phyloP scores from a whole-genome alignment of 2,888 invertebrate species.

The Trissolcus japonicus region DNA sequence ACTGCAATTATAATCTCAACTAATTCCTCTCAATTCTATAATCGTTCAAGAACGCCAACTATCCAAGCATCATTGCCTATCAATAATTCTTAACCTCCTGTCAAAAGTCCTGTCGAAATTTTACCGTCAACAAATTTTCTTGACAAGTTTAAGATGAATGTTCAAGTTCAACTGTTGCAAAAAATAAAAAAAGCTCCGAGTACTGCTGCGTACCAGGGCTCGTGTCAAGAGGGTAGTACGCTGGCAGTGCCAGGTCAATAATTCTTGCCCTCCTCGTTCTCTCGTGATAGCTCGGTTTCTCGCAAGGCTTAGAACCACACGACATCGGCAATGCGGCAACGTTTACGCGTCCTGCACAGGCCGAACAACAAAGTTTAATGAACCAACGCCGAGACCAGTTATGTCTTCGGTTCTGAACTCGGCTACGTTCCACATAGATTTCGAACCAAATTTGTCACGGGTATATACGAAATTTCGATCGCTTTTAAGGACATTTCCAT shows the following conservation, averaged over 20 bases:
- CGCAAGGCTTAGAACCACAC: slow-evolving; percentile 60
- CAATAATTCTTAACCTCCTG: too few relatives aligned
- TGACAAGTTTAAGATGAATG: too few relatives aligned
- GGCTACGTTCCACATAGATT: too few relatives aligned
- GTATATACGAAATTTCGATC: too few relatives aligned
- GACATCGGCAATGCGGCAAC: slow-evolving; percentile 72
- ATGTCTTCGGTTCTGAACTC: background rate
- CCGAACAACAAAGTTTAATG: slow-evolving; percentile 44
- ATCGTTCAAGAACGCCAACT: too few relatives aligned
- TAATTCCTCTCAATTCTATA: too few relatives aligned
- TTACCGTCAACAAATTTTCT: too few relatives aligned
- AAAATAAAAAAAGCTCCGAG: slow-evolving; percentile 28
- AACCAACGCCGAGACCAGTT: slow-evolving; percentile 17
- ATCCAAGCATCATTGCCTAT: too few relatives aligned
- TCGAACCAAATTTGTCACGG: too few relatives aligned
- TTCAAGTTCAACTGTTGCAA: background rate
- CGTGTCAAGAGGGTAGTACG: slow-evolving; percentile 60
- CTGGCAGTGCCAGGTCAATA: slow-evolving; percentile 69
- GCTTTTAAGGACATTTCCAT: too few relatives aligned
- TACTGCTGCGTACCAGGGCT: slow-evolving; percentile 59
- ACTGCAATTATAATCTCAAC: too few relatives aligned
- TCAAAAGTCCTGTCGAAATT: too few relatives aligned
- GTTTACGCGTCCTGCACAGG: slow-evolving; percentile 58
- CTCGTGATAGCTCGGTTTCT: slow-evolving; percentile 28
- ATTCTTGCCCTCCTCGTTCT: slow-evolving; percentile 67